Evolutionary conservation across 2,797 vertebrate genomes (phyloP), one percentile per base, ranked within the genome.

Genomic region (Dryobates pubescens): DNA sequence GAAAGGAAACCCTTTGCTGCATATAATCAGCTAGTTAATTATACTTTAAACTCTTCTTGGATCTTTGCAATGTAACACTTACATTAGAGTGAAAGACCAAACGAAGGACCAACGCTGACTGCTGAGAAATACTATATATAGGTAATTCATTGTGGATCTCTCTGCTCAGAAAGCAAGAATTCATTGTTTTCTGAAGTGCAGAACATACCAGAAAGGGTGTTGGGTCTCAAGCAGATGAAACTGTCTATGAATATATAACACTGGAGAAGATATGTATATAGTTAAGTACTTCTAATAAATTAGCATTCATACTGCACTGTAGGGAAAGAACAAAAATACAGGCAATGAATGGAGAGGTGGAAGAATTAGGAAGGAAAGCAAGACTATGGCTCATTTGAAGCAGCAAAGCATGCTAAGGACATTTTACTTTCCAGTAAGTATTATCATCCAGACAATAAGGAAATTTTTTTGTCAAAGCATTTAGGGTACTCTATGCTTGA

Each of bases 41-140:
- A 77, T 65, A 53, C 32, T 75, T 89, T 43, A 82, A 65, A 57
- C 26, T 84, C 65, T 79, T 82, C 64, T 69, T 13, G 0, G 54
- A 84, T 69, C 29, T 43, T 90, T 90, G 27, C 70, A 92, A 68
- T 63, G 90, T 93, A 72, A 75, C 74, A 69, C 89, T 68, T 88
- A n/a, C 1, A 6, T 45, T 84, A 82, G 68, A 90, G 62, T 65
- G 32, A 72, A 92, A 84, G 71, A 57, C 64, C 10, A 6, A 47
- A 45, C 77, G 36, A 58, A 92, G 26, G 45, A 89, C 58, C 24
- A 63, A 79, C 79, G 49, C 5, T 78, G 30, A 70, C 34, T 88
- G 49, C 47, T 84, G 74, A 90, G 91, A 94, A 91, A 71, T 76
- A 24, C 56, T 67, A 11, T 36, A 45, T 88, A 16, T 61, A 59